phyloP scores from a whole-genome alignment of 2,797 vertebrate genomes.

The Tolypeutes matacus region DNA sequence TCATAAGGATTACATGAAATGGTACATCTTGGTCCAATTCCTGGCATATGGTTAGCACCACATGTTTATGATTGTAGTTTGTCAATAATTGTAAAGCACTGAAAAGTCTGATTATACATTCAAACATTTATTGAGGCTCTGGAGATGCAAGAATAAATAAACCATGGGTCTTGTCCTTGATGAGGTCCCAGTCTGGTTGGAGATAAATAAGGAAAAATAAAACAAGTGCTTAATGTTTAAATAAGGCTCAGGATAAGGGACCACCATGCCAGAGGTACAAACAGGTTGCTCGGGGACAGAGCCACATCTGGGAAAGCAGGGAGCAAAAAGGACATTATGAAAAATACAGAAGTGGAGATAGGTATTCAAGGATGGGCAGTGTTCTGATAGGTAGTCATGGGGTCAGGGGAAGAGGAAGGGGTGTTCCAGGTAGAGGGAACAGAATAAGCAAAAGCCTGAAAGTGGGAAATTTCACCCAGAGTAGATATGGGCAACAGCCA shows the following conservation, averaged over 20 bases:
- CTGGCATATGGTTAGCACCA: neutral
- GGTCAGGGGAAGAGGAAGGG: fast-evolving
- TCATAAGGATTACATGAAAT: neutral
- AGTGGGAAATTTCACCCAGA: neutral
- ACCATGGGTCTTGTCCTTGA: slow-evolving; percentile 25
- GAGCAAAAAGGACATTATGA: neutral
- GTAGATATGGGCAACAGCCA: neutral
- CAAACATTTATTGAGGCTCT: slow-evolving; percentile 30
- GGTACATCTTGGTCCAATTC: slow-evolving; percentile 8
- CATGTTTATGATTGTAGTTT: slow-evolving; percentile 1
- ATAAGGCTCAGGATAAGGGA: neutral
- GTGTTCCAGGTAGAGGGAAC: neutral
- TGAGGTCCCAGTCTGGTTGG: neutral
- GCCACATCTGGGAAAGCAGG: neutral
- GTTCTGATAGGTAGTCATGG: neutral
- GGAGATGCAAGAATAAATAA: slow-evolving; percentile 12
- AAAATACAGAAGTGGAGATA: neutral
- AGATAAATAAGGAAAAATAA: neutral
- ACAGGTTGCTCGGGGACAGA: neutral
- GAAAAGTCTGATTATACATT: neutral
- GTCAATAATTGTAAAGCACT: slow-evolving; percentile 29
- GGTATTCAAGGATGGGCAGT: neutral
- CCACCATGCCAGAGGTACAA: neutral
- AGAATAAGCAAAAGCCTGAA: neutral
- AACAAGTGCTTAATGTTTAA: neutral